phyloP scores from a whole-genome alignment of 2,113 vertebrate genomes.

The cattle (Bos taurus) region DNA sequence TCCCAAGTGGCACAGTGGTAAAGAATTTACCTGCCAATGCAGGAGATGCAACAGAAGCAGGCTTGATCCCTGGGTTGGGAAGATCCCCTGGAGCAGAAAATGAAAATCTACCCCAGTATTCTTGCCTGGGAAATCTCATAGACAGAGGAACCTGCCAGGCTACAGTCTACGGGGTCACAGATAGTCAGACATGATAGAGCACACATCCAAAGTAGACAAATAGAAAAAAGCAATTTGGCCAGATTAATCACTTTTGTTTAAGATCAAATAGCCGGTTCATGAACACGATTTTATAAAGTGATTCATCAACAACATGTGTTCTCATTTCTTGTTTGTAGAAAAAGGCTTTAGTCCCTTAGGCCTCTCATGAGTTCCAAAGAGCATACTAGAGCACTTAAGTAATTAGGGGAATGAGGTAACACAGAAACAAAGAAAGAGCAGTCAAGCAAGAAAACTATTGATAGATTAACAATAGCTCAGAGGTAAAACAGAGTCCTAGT shows the following conservation, averaged over 20 bases:
- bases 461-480: not conserved
- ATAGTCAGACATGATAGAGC: not conserved
- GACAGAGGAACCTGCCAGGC: not conserved
- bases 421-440: not conserved
- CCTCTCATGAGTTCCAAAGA: not conserved
- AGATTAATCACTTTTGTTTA: not conserved
- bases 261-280: not conserved
- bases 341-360: not conserved
- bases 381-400: not conserved
- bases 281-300: not conserved
- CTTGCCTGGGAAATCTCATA: not conserved
- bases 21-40: not conserved
- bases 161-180: not conserved
- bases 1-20: not conserved
- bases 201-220: not conserved
- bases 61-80: not conserved
- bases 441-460: not conserved
- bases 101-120: not conserved
- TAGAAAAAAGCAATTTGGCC: not conserved
- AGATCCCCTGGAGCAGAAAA: not conserved
- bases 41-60: not conserved
- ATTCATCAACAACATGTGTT: not conserved
- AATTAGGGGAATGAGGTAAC: not conserved
- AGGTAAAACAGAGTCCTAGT: not conserved
- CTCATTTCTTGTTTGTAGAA: not conserved